Evolutionary conservation across 2,888 invertebrate species (phyloP).

Genomic region (Galerucella calmariensis): DNA sequence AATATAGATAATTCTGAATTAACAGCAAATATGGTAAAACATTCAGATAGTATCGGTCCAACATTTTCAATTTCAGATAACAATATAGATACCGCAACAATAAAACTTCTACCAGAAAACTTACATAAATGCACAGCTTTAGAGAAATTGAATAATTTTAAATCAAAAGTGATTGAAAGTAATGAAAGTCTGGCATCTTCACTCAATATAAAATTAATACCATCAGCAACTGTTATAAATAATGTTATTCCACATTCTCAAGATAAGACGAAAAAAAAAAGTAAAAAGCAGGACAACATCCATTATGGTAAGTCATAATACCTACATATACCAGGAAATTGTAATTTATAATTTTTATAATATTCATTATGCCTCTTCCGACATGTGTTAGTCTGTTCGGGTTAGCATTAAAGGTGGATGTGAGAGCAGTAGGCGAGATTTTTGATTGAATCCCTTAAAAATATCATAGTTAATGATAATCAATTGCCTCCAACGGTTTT

Average conservation of each 20-base stretch:
- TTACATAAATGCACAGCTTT: constrained; percentile 28
- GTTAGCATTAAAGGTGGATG: too few relatives aligned
- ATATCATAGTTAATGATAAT: too few relatives aligned
- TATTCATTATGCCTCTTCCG: too few relatives aligned
- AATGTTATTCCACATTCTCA: background rate
- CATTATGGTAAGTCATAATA: constrained; percentile 30
- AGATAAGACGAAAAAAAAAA: constrained; percentile 30
- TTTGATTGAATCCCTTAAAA: too few relatives aligned
- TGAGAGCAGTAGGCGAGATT: too few relatives aligned
- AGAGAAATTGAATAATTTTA: constrained; percentile 40
- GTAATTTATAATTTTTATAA: too few relatives aligned
- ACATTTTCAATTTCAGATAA: constrained; percentile 3
- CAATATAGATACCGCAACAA: background rate
- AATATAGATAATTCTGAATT: background rate
- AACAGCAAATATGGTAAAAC: background rate
- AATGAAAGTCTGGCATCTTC: background rate
- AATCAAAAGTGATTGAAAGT: constrained; percentile 27
- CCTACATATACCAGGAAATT: background rate
- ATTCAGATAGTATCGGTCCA: background rate
- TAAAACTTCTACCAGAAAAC: background rate
- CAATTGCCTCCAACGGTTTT: too few relatives aligned
- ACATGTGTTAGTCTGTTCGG: too few relatives aligned
- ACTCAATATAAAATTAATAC: constrained; percentile 39
- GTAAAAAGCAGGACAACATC: constrained; percentile 23
- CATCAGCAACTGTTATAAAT: constrained; percentile 10